Percentiles rank a stretch among this genome's conserved stretches.
Evolutionary conservation across 2,797 vertebrate genomes (phyloP).

Genomic region (Uromys caudimaculatus): DNA sequence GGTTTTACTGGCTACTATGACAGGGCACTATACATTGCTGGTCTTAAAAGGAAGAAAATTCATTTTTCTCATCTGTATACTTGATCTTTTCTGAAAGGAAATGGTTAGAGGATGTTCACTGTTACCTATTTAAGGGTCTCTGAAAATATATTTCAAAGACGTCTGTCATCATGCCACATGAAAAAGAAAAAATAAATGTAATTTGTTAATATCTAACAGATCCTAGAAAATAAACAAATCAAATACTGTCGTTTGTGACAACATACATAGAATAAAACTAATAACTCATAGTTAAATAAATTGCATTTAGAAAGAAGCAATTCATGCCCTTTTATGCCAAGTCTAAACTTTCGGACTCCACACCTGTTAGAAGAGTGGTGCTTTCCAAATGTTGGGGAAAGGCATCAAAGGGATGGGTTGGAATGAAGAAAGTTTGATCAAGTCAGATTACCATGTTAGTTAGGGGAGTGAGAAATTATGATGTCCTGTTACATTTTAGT

Average conservation of each 20-base stretch:
- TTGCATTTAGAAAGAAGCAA: not conserved
- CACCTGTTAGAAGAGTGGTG: not conserved
- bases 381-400: not conserved
- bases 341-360: not conserved
- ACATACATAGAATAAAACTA: no score
- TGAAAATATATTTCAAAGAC: not conserved
- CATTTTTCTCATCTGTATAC: not conserved
- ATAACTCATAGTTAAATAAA: not conserved
- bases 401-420: accelerated
- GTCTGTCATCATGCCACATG: not conserved
- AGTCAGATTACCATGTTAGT: no score
- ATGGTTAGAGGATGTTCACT: not conserved
- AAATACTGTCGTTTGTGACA: not conserved
- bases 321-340: no score
- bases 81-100: not conserved
- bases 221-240: not conserved
- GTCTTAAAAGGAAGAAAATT: not conserved
- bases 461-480: not conserved
- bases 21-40: not conserved
- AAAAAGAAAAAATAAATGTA: not conserved
- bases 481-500: not conserved
- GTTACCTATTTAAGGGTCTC: not conserved
- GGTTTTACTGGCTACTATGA: not conserved
- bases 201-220: not conserved
- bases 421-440: not conserved